Evolutionary conservation across 2,113 vertebrate genomes (phyloP).

Genomic region (Morone saxatilis): DNA sequence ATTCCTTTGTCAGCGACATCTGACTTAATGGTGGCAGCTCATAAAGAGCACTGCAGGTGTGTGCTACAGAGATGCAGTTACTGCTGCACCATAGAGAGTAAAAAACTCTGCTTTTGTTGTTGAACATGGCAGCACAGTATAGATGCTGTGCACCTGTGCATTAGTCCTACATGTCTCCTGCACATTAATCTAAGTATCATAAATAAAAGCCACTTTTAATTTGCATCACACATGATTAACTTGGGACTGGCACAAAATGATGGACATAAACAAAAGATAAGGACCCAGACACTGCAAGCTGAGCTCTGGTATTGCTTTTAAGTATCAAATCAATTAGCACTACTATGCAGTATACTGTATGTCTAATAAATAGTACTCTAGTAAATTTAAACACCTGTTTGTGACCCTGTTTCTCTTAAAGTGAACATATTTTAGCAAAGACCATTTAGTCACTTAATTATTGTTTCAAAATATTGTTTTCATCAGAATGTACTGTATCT

Average conservation of each 20-base stretch:
- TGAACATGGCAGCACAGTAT: too few species aligned
- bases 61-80: not conserved
- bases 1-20: not conserved
- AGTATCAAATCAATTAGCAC: not conserved
- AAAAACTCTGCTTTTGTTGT: not conserved
- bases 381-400: not conserved
- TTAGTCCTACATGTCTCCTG: not conserved
- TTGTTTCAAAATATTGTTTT: not conserved
- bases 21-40: not conserved
- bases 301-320: not conserved
- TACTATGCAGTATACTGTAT: not conserved
- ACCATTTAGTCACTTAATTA: not conserved
- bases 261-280: too few species aligned
- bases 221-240: not conserved
- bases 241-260: too few species aligned
- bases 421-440: not conserved
- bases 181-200: not conserved
- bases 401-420: not conserved
- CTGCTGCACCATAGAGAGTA: not conserved
- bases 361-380: too few species aligned
- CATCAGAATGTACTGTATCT: not conserved
- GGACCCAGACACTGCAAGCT: not conserved
- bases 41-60: slow-evolving; percentile 2
- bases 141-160: not conserved
- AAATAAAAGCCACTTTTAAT: not conserved